Evolutionary conservation across 2,888 invertebrate genomes (phyloP).

Genomic region (Exocentrus adspersus): DNA sequence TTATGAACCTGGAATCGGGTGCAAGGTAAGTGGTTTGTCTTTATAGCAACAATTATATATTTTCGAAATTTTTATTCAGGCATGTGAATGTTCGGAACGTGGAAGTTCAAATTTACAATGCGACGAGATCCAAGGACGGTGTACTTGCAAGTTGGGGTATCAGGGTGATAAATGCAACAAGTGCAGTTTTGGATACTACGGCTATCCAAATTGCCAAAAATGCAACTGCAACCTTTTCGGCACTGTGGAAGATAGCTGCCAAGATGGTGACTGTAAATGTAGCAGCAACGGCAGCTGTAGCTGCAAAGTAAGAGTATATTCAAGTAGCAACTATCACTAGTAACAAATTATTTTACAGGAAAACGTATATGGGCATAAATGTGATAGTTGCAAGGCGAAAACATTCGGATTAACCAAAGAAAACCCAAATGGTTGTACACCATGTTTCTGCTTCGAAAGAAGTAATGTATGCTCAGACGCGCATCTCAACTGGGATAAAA

Average conservation of each 20-base stretch:
- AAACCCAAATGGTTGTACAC: slow-evolving; percentile 89
- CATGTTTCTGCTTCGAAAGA: slow-evolving; percentile 96
- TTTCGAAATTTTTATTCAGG: slow-evolving; percentile 56
- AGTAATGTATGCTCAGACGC: slow-evolving; percentile 84
- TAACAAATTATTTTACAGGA: slow-evolving; percentile 65
- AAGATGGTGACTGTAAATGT: slow-evolving; percentile 74
- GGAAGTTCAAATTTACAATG: slow-evolving; percentile 78
- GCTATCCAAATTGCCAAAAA: slow-evolving; percentile 86
- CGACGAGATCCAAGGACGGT: slow-evolving; percentile 74
- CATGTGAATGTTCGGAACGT: slow-evolving; percentile 78
- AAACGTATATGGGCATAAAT: slow-evolving; percentile 85
- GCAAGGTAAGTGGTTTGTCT: slow-evolving; percentile 69
- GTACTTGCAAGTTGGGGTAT: slow-evolving; percentile 80
- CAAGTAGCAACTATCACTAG: background rate
- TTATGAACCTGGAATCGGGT: slow-evolving; percentile 79
- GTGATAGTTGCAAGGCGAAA: slow-evolving; percentile 83
- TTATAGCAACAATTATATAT: slow-evolving; percentile 4
- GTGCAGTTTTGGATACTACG: slow-evolving; percentile 88
- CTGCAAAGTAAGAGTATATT: slow-evolving; percentile 82
- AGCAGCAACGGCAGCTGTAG: slow-evolving; percentile 84
- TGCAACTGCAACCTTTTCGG: slow-evolving; percentile 87
- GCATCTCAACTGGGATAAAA: slow-evolving; percentile 83
- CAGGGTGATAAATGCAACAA: slow-evolving; percentile 80
- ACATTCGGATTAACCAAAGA: slow-evolving; percentile 85
- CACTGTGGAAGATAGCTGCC: slow-evolving; percentile 63